phyloP scores from a whole-genome alignment of 30 jellyfish, hydroid and myxozoan genomes.

The Nemopilema nomurai region DNA sequence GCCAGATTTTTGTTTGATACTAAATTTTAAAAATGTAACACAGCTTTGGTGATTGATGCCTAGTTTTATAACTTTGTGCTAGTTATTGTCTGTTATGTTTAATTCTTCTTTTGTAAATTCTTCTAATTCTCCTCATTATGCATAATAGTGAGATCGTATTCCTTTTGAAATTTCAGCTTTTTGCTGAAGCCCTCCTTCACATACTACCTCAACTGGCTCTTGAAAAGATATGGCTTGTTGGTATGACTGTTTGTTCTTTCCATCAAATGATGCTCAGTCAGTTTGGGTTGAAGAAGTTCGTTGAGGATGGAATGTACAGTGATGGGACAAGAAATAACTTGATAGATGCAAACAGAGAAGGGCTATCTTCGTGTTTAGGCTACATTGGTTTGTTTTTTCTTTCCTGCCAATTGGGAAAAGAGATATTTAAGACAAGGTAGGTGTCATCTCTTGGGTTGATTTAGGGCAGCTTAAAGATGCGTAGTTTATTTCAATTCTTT shows the following conservation, averaged over 20 bases:
- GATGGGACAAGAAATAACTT: constrained; percentile 53
- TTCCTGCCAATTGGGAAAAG: constrained; percentile 67
- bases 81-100: too few species aligned
- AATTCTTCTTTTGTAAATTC: too few species aligned
- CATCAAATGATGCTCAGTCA: constrained; percentile 53
- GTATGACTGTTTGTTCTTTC: constrained; percentile 17
- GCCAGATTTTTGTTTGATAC: too few species aligned
- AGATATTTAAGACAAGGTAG: constrained; percentile 40
- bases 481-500: too few species aligned
- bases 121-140: neutral
- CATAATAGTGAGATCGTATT: neutral
- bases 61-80: too few species aligned
- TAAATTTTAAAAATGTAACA: neutral
- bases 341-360: constrained; percentile 95
- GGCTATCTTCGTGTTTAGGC: constrained; percentile 74
- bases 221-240: constrained; percentile 13
- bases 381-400: constrained; percentile 55
- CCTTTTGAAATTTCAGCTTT: neutral
- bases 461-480: neutral
- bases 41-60: neutral
- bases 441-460: neutral
- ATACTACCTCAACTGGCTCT: neutral
- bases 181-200: constrained; percentile 13
- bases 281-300: constrained; percentile 46
- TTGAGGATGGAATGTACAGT: constrained; percentile 65